A percentile compares a stretch with the other conserved stretches of the same genome.
phyloP scores from a whole-genome alignment of 2,888 invertebrate genomes.

The Lepas anatifera region DNA sequence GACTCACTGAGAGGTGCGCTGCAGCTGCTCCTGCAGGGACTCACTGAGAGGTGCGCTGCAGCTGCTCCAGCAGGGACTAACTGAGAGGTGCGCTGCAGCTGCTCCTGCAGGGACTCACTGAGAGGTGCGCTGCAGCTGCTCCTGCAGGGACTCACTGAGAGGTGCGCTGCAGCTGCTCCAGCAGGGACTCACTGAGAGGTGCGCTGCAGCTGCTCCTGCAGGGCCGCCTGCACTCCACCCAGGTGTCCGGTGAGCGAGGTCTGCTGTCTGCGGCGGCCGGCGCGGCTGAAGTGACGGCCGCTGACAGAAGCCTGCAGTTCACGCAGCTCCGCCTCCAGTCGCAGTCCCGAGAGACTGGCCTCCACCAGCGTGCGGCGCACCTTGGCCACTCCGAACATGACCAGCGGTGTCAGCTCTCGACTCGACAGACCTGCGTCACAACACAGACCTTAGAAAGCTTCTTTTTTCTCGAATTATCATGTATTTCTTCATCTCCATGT shows the following conservation, averaged over 20 bases:
- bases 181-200: too few species aligned
- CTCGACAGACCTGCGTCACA: constrained; percentile 20
- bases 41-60: too few species aligned
- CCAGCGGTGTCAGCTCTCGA: constrained; percentile 28
- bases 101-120: too few species aligned
- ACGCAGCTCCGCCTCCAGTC: constrained; percentile 86
- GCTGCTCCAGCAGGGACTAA: too few species aligned
- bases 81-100: too few species aligned
- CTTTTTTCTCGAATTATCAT: too few species aligned
- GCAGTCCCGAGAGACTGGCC: constrained; percentile 83
- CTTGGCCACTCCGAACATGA: constrained; percentile 72
- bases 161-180: constrained; percentile 71
- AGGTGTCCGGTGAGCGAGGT: constrained; percentile 81
- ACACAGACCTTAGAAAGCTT: too few species aligned
- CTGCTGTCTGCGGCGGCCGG: constrained; percentile 74
- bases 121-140: too few species aligned
- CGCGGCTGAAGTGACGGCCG: constrained; percentile 81
- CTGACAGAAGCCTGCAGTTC: constrained; percentile 78
- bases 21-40: too few species aligned
- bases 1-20: too few species aligned
- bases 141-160: too few species aligned
- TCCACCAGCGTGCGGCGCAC: constrained; percentile 74
- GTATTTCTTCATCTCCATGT: too few species aligned
- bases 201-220: constrained; percentile 80
- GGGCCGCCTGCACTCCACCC: constrained; percentile 79